Conservation (phyloP, 2,888 invertebrate species). For the Pogonocherus hispidulus region DNA sequence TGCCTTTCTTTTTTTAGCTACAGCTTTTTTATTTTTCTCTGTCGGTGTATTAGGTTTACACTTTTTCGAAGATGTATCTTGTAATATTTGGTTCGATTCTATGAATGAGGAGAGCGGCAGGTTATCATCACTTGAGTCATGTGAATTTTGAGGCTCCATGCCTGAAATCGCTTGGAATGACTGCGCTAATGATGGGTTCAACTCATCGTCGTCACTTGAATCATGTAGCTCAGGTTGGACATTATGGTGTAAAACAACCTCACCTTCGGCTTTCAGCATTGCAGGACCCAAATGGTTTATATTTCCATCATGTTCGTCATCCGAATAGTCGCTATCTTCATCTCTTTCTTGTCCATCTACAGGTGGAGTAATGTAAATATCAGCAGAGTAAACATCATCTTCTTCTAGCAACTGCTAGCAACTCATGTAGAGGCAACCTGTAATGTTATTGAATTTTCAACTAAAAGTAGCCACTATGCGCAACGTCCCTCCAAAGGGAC, state of each 20-base stretch:
- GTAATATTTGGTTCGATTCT: too few species aligned
- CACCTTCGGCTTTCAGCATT: conserved; percentile 5
- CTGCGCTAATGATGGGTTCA: too few species aligned
- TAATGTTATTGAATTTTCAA: not conserved
- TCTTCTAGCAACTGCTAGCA: not conserved
- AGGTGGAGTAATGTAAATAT: conserved; percentile 6
- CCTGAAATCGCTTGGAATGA: too few species aligned
- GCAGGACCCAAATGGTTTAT: conserved; percentile 11
- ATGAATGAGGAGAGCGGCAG: too few species aligned
- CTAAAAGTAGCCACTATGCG: not conserved
- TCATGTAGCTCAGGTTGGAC: not conserved
- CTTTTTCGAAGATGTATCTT: too few species aligned
- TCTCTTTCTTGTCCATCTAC: conserved; percentile 18
- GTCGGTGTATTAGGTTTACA: too few species aligned
- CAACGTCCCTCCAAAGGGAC: not conserved
- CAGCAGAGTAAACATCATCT: not conserved
- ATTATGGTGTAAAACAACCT: not conserved
- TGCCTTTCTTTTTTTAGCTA: too few species aligned
- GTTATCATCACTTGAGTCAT: too few species aligned
- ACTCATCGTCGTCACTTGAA: too few species aligned
- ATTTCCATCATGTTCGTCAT: conserved; percentile 16
- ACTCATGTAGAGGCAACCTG: not conserved
- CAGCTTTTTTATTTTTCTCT: too few species aligned
- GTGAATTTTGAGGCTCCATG: too few species aligned
- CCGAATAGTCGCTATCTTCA: conserved; percentile 14